Evolutionary conservation across 30 jellyfish, hydroid and myxozoan genomes (phyloP), one percentile per base, ranked within the genome.

Genomic region (Catostylus mosaicus): DNA sequence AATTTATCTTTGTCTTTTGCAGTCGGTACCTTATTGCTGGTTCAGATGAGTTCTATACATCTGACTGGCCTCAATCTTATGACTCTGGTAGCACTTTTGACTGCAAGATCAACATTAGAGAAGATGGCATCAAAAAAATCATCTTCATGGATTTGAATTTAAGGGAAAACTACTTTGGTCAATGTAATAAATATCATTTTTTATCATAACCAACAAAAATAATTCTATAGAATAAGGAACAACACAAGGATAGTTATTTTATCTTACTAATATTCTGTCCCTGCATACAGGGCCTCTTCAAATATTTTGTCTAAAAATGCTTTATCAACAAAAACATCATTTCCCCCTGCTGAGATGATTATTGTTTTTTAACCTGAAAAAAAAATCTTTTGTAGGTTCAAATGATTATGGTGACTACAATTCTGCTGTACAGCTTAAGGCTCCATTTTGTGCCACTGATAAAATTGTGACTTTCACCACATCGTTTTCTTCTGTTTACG

Each of bases 141-240:
- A 22, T 73, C 34, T 47, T 73, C 29, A 73, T 73, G 85, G 85
- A 73, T 73, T 73, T 73, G 34, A 74, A 73, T 34, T 40, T 73
- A 32, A 30, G 64, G 52, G 34, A 50, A n/a, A 12, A 57, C 16
- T 20, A 14, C 19, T 23, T 37, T 24, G 3, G 20, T 18, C 9
- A 12, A 2, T 73, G 85, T 57, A 47, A 48, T 24, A 30, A 33
- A 31, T 47, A 30, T n/a, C n/a, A n/a, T n/a, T n/a, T n/a, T n/a
- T n/a, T n/a, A n/a, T n/a, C n/a, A n/a, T n/a, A n/a, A n/a, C n/a
- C n/a, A n/a, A n/a, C n/a, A n/a, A n/a, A n/a, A n/a, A n/a, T n/a
- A n/a, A n/a, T n/a, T n/a, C n/a, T n/a, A n/a, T n/a, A n/a, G n/a
- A n/a, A n/a, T n/a, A n/a, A n/a, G n/a, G n/a, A n/a, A n/a, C n/a